Evolutionary conservation across 2,113 vertebrate species (phyloP).

Genomic region (Eolophus roseicapilla): DNA sequence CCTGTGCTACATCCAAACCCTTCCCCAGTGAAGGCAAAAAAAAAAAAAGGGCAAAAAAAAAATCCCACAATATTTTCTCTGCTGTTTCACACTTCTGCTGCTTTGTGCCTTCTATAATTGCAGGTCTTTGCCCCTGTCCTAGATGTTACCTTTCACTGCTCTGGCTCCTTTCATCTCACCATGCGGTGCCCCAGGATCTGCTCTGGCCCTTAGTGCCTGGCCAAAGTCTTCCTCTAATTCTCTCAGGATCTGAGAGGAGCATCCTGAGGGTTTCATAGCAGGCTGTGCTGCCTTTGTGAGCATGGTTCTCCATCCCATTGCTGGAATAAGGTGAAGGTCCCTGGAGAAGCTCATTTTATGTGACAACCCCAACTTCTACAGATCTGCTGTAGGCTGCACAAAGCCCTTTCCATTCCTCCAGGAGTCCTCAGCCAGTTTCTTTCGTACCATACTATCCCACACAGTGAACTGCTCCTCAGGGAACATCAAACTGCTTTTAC

Average conservation of each 20-base stretch:
- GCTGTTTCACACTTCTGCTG: background rate
- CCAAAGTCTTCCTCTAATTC: background rate
- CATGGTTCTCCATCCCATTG: fast-evolving
- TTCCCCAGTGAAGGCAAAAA: background rate
- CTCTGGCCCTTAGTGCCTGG: background rate
- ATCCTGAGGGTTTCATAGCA: too few species aligned
- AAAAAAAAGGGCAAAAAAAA: fast-evolving
- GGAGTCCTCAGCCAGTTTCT: background rate
- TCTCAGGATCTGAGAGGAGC: background rate
- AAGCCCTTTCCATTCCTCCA: background rate
- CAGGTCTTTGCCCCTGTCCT: background rate
- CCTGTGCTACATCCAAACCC: background rate
- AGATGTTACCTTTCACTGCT: background rate
- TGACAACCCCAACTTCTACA: background rate
- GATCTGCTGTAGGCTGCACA: background rate
- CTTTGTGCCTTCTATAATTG: background rate
- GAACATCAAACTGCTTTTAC: background rate
- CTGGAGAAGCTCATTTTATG: background rate
- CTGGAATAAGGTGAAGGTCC: background rate
- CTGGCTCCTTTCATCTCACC: background rate
- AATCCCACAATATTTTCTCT: background rate
- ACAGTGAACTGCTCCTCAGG: background rate
- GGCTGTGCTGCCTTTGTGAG: background rate
- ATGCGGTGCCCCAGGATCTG: background rate
- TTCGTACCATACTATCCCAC: background rate